Evolutionary conservation across 2,113 vertebrate genomes (phyloP), one percentile per base, ranked within the genome.

Genomic region (Noturus placidus): DNA sequence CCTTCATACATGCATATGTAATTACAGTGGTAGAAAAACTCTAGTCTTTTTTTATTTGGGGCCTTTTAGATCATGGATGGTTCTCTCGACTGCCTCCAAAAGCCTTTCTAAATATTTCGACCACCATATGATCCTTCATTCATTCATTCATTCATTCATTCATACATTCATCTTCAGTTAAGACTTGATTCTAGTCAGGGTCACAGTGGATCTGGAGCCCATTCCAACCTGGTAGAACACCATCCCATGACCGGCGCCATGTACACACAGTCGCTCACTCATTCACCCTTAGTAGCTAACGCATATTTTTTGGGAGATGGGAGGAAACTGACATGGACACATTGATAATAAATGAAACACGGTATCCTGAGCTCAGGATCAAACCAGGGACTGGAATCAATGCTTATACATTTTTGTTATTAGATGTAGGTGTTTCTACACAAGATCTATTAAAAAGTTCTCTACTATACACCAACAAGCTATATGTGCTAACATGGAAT

Each of bases 391-490:
- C n/a, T 56, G 10, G 10, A 81, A 81, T 57, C 30, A 61, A 27
- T 61, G 33, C 2, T 74, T 5, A 74, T 42, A 42, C 9, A 7
- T 22, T 74, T 38, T 74, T 70, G 30, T 35, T 74, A 42, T 42
- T 74, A 74, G 38, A 42, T 74, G 33, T 38, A 27, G 38, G 70
- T 76, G 20, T 76, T 46, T 76, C 20, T 76, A 74, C 35, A 25
- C 20, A 13, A 50, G 38, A 83, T 93, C 91, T 93, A 93, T 93
- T 93, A 93, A 93, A 93, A 82, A 91, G 87, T 92, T 93, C 92
- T 91, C 92, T 93, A 93, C 94, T 93, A 89, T 89, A 91, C 91
- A 92, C 92, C 91, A 94, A 93, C 94, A 78, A 33, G 35, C 77
- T 85, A 3, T 78, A 38, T 54, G 42, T 38, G 14, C 56, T 25